phyloP scores from a whole-genome alignment of 64 coral and sea anemone species.

The Dendrophyllia cribrosa region DNA sequence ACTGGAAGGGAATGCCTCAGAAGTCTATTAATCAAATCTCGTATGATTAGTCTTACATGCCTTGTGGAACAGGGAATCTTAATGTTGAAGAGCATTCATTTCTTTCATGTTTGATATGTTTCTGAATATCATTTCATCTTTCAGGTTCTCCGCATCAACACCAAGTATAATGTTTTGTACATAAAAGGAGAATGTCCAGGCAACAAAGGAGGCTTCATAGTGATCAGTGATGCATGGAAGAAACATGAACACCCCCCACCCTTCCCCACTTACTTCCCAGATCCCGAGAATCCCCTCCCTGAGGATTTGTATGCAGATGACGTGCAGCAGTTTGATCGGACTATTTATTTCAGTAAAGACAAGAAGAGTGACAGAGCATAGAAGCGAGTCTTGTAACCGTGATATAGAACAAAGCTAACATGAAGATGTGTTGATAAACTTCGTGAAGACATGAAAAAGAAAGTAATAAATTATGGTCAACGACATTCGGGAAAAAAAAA shows the following conservation, averaged over 20 bases:
- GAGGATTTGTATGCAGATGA: constrained; percentile 93
- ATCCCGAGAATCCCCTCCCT: constrained; percentile 60
- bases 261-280: constrained; percentile 94
- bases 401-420: no score
- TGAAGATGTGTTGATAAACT: no score
- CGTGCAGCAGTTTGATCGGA: constrained; percentile 83
- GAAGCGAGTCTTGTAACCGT: constrained; percentile 2
- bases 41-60: no score
- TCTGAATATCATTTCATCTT: not conserved
- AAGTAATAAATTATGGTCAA: no score
- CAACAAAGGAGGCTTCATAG: constrained; percentile 77
- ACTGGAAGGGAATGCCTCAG: no score
- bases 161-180: constrained; percentile 95
- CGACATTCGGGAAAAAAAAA: no score
- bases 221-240: constrained; percentile 85
- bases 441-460: no score
- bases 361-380: not conserved
- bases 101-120: not conserved
- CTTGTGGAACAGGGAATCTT: not conserved
- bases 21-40: no score
- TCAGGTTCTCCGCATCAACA: constrained; percentile 94
- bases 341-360: constrained; percentile 34
- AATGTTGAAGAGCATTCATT: no score
- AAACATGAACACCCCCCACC: constrained; percentile 79
- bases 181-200: constrained; percentile 92